Percentiles rank a stretch among this genome's conserved stretches.
Conservation (phyloP, 2,888 invertebrate genomes). For the Syritta pipiens region DNA sequence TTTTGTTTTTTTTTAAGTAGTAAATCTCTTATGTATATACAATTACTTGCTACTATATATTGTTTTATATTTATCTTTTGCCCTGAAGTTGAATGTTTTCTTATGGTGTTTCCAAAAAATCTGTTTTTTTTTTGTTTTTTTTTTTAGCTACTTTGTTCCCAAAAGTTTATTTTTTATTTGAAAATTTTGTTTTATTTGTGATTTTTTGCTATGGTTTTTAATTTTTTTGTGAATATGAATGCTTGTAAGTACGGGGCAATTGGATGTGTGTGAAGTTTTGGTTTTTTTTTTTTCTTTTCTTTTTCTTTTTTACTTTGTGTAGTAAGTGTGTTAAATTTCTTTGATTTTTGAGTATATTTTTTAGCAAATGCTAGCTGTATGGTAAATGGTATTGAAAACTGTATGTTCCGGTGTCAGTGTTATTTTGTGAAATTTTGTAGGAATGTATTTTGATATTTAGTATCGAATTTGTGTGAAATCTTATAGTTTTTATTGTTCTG, state of each 20-base stretch:
- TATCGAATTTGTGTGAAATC: constrained; percentile 50
- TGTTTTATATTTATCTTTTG: constrained; percentile 13
- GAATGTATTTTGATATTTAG: constrained; percentile 75
- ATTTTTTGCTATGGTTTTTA: not conserved
- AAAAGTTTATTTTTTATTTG: constrained; percentile 22
- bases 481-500: constrained; percentile 39
- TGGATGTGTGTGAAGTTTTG: constrained; percentile 32
- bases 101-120: too few species aligned
- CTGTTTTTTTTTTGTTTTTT: constrained; percentile 33
- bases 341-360: constrained; percentile 68
- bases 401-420: constrained; percentile 80
- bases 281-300: constrained; percentile 23
- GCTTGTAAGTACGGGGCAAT: too few species aligned
- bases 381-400: constrained; percentile 79
- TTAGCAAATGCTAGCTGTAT: constrained; percentile 78
- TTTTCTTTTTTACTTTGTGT: not conserved
- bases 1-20: constrained; percentile 9
- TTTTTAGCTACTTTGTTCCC: constrained; percentile 45
- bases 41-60: constrained; percentile 24
- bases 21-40: constrained; percentile 12
- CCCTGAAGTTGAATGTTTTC: constrained; percentile 44
- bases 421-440: constrained; percentile 73
- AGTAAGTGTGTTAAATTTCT: constrained; percentile 55
- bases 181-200: constrained; percentile 9
- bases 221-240: constrained; percentile 27